Conservation (phyloP, 2,888 invertebrate genomes). For the Scaeva pyrastri region DNA sequence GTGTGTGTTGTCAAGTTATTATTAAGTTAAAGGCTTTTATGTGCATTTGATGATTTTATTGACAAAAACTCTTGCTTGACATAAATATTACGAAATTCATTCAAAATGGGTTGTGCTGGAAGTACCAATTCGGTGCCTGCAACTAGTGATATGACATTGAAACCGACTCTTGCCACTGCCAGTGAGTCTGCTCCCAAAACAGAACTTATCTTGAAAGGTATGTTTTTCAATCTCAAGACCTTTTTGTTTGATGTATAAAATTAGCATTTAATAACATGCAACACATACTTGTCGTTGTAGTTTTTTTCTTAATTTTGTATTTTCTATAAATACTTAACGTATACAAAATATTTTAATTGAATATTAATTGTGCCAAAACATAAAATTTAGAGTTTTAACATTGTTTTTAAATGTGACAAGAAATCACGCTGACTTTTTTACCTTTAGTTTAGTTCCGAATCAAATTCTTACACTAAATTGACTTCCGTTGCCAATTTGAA, state of each 20-base stretch:
- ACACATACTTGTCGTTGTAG: too few species aligned
- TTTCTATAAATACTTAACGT: too few species aligned
- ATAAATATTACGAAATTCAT: neutral
- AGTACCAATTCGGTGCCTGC: constrained; percentile 27
- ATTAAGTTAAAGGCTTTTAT: neutral
- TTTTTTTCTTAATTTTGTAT: too few species aligned
- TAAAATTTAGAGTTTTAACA: too few species aligned
- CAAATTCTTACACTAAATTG: too few species aligned
- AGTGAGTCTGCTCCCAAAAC: constrained; percentile 2
- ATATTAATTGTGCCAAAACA: too few species aligned
- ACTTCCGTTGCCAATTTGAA: too few species aligned
- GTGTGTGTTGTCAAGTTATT: neutral
- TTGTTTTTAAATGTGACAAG: too few species aligned
- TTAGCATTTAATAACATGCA: constrained; percentile 16
- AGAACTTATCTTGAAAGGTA: constrained; percentile 21
- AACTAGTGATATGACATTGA: constrained; percentile 24
- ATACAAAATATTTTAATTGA: too few species aligned
- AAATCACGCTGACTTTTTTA: too few species aligned
- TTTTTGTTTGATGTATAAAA: constrained; percentile 7
- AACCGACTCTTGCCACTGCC: neutral
- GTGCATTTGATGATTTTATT: constrained; percentile 1
- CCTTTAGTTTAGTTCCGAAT: too few species aligned
- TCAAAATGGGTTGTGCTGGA: constrained; percentile 46
- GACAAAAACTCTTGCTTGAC: neutral
- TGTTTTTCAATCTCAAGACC: neutral